These are phyloP conservation scores for Apistogramma diplotaenia DNA, from an alignment of 2,113 vertebrate species.

Conservation along the genomic window DNA sequence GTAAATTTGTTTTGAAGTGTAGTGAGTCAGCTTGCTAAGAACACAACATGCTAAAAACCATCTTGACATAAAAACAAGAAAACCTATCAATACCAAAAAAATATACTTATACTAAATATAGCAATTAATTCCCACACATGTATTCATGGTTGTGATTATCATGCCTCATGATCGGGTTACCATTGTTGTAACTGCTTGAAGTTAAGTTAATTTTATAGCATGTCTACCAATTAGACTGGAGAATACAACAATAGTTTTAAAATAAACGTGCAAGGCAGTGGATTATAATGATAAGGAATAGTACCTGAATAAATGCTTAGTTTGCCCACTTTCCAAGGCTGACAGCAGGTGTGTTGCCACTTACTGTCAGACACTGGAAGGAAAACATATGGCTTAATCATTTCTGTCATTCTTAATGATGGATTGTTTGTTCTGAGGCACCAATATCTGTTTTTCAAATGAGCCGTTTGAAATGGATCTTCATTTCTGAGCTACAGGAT, in stretches of 20 bases:
- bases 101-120: not conserved
- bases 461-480: slow-evolving; percentile 6
- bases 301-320: not conserved
- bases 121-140: not conserved
- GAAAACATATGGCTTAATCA: not conserved
- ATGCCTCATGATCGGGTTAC: no score
- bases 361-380: not conserved
- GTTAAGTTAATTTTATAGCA: not conserved
- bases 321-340: not conserved
- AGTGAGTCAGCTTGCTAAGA: no score
- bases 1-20: no score
- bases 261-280: not conserved
- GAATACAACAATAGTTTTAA: not conserved
- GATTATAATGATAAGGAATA: not conserved
- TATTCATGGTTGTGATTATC: no score
- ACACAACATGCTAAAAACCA: no score
- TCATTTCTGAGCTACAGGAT: not conserved
- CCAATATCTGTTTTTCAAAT: slow-evolving; percentile 11
- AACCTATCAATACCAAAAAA: no score
- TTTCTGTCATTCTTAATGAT: slow-evolving; percentile 20
- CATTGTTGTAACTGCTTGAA: no score
- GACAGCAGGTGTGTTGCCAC: not conserved
- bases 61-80: no score
- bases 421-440: slow-evolving; percentile 13
- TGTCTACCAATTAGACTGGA: not conserved